A percentile compares a stretch with the other conserved stretches of the same genome.
phyloP scores from a whole-genome alignment of 2,888 invertebrate genomes.

The Trichacis sp. region DNA sequence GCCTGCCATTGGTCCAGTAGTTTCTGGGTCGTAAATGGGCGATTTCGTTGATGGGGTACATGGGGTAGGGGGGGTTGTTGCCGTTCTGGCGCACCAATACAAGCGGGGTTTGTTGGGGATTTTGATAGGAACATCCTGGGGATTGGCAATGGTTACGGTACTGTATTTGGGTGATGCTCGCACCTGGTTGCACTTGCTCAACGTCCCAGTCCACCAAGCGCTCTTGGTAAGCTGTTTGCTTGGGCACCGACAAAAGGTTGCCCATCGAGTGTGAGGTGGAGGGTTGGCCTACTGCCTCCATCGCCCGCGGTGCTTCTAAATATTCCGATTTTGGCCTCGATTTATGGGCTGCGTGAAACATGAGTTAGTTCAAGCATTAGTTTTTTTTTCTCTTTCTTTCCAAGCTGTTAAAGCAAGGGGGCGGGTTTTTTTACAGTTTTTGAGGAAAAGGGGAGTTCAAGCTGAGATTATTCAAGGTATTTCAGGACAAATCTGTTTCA shows the following conservation, averaged over 20 bases:
- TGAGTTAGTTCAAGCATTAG: slow-evolving; percentile 57
- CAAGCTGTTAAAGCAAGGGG: too few species aligned
- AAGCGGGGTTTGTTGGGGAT: slow-evolving; percentile 15
- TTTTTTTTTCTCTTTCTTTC: too few species aligned
- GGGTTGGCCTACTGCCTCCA: slow-evolving; percentile 53
- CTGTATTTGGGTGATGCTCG: slow-evolving; percentile 48
- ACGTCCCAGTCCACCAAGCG: slow-evolving; percentile 63
- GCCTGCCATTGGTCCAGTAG: slow-evolving; percentile 47
- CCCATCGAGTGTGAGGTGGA: slow-evolving; percentile 66
- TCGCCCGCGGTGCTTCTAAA: slow-evolving; percentile 56
- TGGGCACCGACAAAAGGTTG: slow-evolving; percentile 62
- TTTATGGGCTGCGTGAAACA: slow-evolving; percentile 61
- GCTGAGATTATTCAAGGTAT: too few species aligned
- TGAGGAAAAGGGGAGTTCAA: too few species aligned
- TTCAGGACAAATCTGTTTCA: too few species aligned
- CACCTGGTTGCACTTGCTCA: slow-evolving; percentile 60
- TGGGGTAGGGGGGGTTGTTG: slow-evolving; percentile 44
- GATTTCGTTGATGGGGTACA: slow-evolving; percentile 50
- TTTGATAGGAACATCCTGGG: neutral
- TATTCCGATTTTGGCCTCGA: slow-evolving; percentile 66
- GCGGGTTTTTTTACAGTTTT: too few species aligned
- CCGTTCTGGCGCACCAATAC: slow-evolving; percentile 40
- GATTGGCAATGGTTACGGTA: slow-evolving; percentile 42
- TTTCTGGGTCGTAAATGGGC: slow-evolving; percentile 38
- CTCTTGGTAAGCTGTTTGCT: slow-evolving; percentile 57